phyloP scores from a whole-genome alignment of 2,113 vertebrate genomes.

The Calyptommatus sinebrachiatus region DNA sequence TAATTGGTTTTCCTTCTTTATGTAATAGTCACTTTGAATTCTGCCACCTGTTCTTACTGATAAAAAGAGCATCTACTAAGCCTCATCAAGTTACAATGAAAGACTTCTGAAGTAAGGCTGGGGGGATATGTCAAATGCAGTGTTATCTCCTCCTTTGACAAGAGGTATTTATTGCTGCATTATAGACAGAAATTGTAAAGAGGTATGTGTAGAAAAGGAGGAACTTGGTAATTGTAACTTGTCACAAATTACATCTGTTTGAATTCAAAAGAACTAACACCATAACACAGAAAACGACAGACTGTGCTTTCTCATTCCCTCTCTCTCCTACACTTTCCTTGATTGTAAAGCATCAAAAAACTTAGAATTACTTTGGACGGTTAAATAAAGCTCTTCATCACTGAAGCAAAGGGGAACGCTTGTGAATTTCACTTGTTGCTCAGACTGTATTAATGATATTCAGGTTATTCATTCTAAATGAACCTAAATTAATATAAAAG shows the following conservation, averaged over 20 bases:
- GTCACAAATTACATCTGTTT: slow-evolving; percentile 60
- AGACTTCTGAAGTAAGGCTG: slow-evolving; percentile 7
- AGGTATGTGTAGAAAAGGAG: slow-evolving; percentile 53
- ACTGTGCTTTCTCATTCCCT: neutral
- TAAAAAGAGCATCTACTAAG: slow-evolving; percentile 6
- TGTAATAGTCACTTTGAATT: neutral
- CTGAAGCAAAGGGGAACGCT: neutral
- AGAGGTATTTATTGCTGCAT: slow-evolving; percentile 32
- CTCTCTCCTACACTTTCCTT: neutral
- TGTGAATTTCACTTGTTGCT: neutral
- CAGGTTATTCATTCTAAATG: neutral
- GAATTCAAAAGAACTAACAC: slow-evolving; percentile 48
- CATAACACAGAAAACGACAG: neutral
- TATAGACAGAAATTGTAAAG: slow-evolving; percentile 50
- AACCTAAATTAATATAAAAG: neutral
- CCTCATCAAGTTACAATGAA: slow-evolving; percentile 17
- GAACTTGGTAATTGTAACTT: slow-evolving; percentile 49
- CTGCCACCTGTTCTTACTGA: neutral
- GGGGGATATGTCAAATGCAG: slow-evolving; percentile 7
- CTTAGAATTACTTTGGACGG: slow-evolving; percentile 11
- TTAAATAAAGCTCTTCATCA: slow-evolving; percentile 19
- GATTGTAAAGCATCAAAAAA: slow-evolving; percentile 1
- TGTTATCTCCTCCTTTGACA: slow-evolving; percentile 13
- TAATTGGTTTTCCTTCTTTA: neutral
- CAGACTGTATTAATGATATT: neutral